A percentile compares a stretch with the other conserved stretches of the same genome.
Evolutionary conservation across 2,888 invertebrate genomes (phyloP).

Genomic region (Parelbella ahira): DNA sequence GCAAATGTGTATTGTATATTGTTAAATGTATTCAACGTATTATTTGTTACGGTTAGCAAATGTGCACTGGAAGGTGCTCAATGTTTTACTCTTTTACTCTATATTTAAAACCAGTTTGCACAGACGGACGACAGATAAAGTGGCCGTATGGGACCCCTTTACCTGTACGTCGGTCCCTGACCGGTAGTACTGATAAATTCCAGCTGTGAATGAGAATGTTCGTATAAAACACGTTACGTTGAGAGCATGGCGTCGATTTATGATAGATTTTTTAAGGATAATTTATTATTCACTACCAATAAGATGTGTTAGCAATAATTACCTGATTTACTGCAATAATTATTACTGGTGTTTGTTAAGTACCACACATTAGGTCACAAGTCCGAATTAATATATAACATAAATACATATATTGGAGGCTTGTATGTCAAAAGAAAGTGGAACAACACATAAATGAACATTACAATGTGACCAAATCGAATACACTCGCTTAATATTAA

Average conservation of each 20-base stretch:
- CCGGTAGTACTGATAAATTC: conserved; percentile 26
- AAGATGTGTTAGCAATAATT: conserved; percentile 38
- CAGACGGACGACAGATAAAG: conserved; percentile 20
- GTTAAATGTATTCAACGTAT: not conserved
- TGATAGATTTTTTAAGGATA: conserved; percentile 39
- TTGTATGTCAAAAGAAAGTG: conserved; percentile 19
- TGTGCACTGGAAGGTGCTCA: conserved; percentile 17
- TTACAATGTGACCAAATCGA: conserved; percentile 75
- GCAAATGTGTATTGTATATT: not conserved
- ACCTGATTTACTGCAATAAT: conserved; percentile 35
- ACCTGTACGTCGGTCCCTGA: conserved; percentile 19
- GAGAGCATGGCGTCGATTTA: conserved; percentile 34
- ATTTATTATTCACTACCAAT: conserved; percentile 37
- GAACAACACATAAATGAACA: conserved; percentile 28
- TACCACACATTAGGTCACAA: conserved; percentile 30
- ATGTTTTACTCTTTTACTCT: conserved; percentile 16
- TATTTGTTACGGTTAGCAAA: conserved; percentile 14
- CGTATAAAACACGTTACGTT: conserved; percentile 7
- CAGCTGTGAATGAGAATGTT: conserved; percentile 19
- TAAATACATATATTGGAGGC: conserved; percentile 27
- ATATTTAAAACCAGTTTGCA: conserved; percentile 27
- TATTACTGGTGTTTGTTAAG: conserved; percentile 30
- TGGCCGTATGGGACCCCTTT: conserved; percentile 14
- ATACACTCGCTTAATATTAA: conserved; percentile 79
- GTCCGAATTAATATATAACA: conserved; percentile 26